Base-by-base conservation (phyloP, 2,888 invertebrate genomes). In the Melanostoma mellinum region DNA sequence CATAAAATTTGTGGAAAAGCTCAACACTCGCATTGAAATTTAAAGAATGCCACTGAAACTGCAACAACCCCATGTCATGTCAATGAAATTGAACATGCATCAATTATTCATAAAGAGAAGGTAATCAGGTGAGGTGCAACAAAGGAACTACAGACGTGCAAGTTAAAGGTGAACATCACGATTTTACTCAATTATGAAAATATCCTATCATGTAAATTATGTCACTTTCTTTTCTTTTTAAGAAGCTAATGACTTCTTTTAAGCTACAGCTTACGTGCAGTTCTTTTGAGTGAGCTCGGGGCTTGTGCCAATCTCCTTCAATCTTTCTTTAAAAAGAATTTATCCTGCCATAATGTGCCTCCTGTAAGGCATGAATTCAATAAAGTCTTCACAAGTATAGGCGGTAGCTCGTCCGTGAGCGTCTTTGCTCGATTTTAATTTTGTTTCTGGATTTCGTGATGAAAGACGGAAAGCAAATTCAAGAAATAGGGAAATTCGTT, bases 361-460 rank as follows among this genome's bases (percentile, higher is more conserved):
- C 1, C 20, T 20, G 20, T 20, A 20, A 36, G 50, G 42, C 8
- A 46, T 5, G 33, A 32, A 40, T 8, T 33, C 61, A 48, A 74
- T 63, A 63, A 46, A 30, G 56, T 61, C 56, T 74, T 79, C 68
- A 63, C 42, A 60, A 74, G 52, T 38, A 58, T 35, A 56, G 44
- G 32, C 30, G 30, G n/a, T 32, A 55, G 33, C 33, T 63, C 38
- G 36, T 55, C 42, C 36, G n/a, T 40, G 56, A 58, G 50, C 4
- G 53, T 32, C 46, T 67, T 53, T 60, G 60, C 52, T 63, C 32
- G 48, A 56, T 42, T 74, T 74, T 79, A 79, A 74, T 74, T 79
- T 74, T 67, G 33, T 63, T 74, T 63, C 68, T 69, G 44, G 53
- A 76, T 50, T 63, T 44, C 30, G 30, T 56, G 50, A 50, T 42